A percentile compares a stretch with the other conserved stretches of the same genome.
Evolutionary conservation across 2,113 vertebrate species (phyloP).

Genomic region (Crotalus viridis): DNA sequence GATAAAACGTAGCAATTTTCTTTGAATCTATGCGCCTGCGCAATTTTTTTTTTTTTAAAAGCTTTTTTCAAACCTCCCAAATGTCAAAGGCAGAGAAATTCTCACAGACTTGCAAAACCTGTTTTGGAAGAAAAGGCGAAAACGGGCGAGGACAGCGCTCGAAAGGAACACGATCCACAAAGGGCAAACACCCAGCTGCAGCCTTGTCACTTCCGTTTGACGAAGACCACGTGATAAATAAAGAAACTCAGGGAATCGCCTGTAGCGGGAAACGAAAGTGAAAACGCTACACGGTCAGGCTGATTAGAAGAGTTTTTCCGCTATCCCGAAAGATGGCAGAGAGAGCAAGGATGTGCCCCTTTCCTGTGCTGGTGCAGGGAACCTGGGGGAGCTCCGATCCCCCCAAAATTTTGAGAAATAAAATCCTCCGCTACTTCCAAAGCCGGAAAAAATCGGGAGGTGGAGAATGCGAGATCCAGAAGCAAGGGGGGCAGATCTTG

Average conservation of each 20-base stretch:
- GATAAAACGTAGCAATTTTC: not conserved
- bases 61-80: not conserved
- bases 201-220: not conserved
- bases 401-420: constrained; percentile 65
- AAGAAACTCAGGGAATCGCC: not conserved
- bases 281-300: not conserved
- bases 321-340: not conserved
- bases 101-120: not conserved
- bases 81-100: not conserved
- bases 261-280: not conserved
- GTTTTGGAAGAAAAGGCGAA: not conserved
- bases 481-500: constrained; percentile 19
- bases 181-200: not conserved
- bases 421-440: constrained; percentile 83
- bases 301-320: fast-evolving
- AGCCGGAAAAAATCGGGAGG: constrained; percentile 78
- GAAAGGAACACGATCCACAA: not conserved
- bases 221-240: not conserved
- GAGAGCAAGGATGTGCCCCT: not conserved
- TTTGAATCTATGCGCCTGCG: not conserved
- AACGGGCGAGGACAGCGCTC: not conserved
- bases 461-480: constrained; percentile 76
- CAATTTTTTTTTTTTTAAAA: not conserved
- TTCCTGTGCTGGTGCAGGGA: constrained; percentile 40
- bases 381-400: constrained; percentile 48